phyloP scores from a whole-genome alignment of 1,140 invertebrate genomes.

The Diabrotica virgifera region DNA sequence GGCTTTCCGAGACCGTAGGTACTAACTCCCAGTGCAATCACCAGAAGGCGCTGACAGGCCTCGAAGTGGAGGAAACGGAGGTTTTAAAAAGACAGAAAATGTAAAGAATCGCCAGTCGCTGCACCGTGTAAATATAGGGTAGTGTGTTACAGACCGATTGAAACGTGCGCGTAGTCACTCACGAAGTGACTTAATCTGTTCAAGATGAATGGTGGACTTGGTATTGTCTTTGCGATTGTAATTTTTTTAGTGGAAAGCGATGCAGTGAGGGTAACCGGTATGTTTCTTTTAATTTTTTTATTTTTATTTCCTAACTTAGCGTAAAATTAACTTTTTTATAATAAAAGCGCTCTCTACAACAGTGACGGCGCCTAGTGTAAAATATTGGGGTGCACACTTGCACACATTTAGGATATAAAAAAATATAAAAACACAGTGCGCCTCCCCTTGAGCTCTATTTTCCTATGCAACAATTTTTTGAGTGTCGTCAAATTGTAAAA shows the following conservation, averaged over 20 bases:
- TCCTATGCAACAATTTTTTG: too few species aligned
- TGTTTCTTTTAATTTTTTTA: too few species aligned
- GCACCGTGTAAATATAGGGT: slow-evolving; percentile 1
- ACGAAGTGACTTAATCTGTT: background rate
- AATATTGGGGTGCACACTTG: too few species aligned
- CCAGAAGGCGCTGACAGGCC: too few species aligned
- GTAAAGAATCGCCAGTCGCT: background rate
- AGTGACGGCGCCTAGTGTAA: too few species aligned
- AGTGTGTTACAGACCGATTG: background rate
- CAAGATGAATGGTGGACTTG: background rate
- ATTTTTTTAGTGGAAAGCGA: background rate
- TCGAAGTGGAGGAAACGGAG: background rate
- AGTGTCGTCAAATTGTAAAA: too few species aligned
- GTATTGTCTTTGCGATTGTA: background rate
- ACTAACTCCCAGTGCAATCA: background rate
- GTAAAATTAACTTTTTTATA: too few species aligned
- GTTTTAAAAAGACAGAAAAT: slow-evolving; percentile 1
- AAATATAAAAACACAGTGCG: too few species aligned
- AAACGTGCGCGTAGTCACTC: background rate
- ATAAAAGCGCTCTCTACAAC: too few species aligned
- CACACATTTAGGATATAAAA: too few species aligned
- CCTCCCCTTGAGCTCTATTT: too few species aligned
- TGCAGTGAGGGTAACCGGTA: background rate
- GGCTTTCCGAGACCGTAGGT: background rate
- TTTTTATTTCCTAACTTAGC: too few species aligned